Evolutionary conservation across 2,797 vertebrate species (phyloP), one percentile per base, ranked within the genome.

Genomic region (Acanthopagrus latus): DNA sequence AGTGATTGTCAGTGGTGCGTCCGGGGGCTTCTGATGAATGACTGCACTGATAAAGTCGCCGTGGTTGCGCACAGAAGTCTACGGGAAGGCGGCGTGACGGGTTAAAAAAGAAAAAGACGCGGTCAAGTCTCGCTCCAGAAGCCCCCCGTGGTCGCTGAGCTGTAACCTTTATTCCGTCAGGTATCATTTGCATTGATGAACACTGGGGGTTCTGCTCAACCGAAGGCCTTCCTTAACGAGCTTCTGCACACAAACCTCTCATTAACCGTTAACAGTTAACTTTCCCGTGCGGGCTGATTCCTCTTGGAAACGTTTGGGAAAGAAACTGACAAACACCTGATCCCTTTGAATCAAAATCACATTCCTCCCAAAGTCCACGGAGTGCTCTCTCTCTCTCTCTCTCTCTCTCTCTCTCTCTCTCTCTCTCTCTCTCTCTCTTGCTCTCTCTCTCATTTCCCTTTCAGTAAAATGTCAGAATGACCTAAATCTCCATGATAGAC

Each of bases 21-120:
- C 11, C n/a, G n/a, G 38, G 73, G 75, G 86, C 71, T 74, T 78
- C 66, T 72, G 78, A 84, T 67, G 72, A 79, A 88, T 78, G 64
- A 50, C 43, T 85, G n/a, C 59, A 58, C 33, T 62, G 58, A 83
- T 64, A 33, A 71, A 69, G 18, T 54, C 16, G 2, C 16, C 27
- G 18, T 50, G 20, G 43, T 43, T 27, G 17, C 23, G 51, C 52
- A 46, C 1, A 46, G 52, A 79, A 64, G 73, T 78, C 64, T 72
- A 1, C 7, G 13, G 48, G 48, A 57, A 72, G 21, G 33, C 72
- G 64, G 47, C 6, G 11, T 21, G 18, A 12, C 43, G 43, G 69
- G 74, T 52, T 11, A 9, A 51, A 12, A 47, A 64, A 27, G 27
- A 27, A 27, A 27, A 27, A 27, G 38, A 18, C 18, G 55, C 18